Base-by-base conservation (phyloP, 2,113 vertebrate species). In the Sylvietta virens region DNA sequence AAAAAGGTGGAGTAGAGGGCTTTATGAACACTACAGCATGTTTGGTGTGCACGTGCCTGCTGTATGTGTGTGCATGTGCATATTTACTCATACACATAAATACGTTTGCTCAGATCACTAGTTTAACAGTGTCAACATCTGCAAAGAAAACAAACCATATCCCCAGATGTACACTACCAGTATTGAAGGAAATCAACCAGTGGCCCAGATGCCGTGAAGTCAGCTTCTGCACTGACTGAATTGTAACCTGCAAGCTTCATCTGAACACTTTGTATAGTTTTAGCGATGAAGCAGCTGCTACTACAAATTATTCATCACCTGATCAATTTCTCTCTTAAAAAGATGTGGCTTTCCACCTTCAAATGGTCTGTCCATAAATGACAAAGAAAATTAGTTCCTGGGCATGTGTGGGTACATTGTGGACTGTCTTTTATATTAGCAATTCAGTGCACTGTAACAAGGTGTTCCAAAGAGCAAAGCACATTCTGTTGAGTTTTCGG, bases 81-180 rank as follows among this genome's bases (percentile, higher is more conserved):
- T 40, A 18, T 33, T 26, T 21, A 70, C 15, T 54, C 24, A 53
- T 23, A 67, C 15, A 47, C 11, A 33, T 14, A 70, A 76, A 86
- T 31, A 60, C 2, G 18, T 81, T 88, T 86, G 12, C 45, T 44
- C 28, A 74, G 39, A 54, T 69, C 45, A 57, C 77, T 70, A 69
- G 15, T 71, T 80, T 50, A 90, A 40, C 27, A 64, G 67, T 30
- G n/a, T 54, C 83, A 88, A 67, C 40, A 79, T 81, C 28, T 83
- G 19, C 35, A 62, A 90, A 62, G 67, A 86, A 96, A 96, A 69
- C n/a, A 82, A 83, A 74, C 24, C 47, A 33, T 33, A 66, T 54
- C 10, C 10, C 50, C 54, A 50, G 35, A 74, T 4, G 15, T 47
- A 54, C 24, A 76, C 14, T 3, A 4, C 2, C 24, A 83, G 6